phyloP scores from a whole-genome alignment of 2,113 vertebrate genomes.

The Rhynchomys soricoides region DNA sequence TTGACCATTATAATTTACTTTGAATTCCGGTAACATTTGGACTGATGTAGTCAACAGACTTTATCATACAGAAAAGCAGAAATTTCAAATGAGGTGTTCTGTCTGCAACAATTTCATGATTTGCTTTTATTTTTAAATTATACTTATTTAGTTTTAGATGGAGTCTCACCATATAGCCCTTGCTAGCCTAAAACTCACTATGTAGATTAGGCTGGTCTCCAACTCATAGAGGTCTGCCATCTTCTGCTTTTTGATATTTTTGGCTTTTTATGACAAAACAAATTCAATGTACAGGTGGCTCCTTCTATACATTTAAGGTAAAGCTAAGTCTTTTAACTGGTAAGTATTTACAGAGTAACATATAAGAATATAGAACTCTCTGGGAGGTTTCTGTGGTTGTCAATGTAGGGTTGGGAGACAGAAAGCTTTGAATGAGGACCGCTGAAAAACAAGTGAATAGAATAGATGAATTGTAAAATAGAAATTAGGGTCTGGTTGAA shows the following conservation, averaged over 20 bases:
- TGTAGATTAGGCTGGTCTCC: not conserved
- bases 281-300: not conserved
- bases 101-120: constrained; percentile 7
- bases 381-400: not conserved
- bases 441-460: not conserved
- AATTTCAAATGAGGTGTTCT: constrained; percentile 34
- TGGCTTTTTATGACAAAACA: not conserved
- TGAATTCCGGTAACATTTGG: constrained; percentile 38
- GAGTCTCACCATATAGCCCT: not conserved
- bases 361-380: not conserved
- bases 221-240: not conserved
- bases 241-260: not conserved
- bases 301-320: not conserved
- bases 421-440: not conserved
- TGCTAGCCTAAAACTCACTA: not conserved
- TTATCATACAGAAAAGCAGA: constrained; percentile 44
- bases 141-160: not conserved
- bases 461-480: not conserved
- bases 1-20: not conserved
- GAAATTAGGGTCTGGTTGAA: not conserved
- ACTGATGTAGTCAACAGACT: not conserved
- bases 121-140: constrained; percentile 44
- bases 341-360: constrained; percentile 6
- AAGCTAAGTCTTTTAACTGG: constrained; percentile 12
- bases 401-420: not conserved